phyloP scores from a whole-genome alignment of 2,888 invertebrate species.

The Mayetiola destructor region DNA sequence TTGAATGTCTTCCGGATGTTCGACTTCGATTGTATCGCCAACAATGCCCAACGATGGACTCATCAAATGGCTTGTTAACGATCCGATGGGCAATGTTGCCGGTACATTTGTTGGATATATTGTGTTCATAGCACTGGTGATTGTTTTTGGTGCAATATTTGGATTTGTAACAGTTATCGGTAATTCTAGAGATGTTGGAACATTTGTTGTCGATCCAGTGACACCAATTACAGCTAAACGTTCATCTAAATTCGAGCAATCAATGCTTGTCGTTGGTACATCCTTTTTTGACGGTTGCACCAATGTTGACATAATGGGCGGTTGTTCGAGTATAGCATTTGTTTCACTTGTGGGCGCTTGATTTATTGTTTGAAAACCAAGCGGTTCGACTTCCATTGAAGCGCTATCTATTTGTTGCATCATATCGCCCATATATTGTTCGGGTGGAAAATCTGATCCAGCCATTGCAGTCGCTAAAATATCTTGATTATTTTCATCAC shows the following conservation, averaged over 20 bases:
- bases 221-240: constrained; percentile 46
- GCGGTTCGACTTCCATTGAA: constrained; percentile 17
- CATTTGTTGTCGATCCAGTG: constrained; percentile 35
- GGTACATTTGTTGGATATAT: constrained; percentile 11
- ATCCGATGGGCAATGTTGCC: neutral
- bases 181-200: constrained; percentile 55
- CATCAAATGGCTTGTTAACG: neutral
- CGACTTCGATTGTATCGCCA: constrained; percentile 6
- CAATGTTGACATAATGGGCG: constrained; percentile 64
- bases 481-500: constrained; percentile 43
- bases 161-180: constrained; percentile 67
- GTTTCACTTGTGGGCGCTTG: constrained; percentile 50
- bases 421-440: constrained; percentile 24
- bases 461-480: constrained; percentile 62
- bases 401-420: constrained; percentile 20
- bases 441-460: constrained; percentile 54
- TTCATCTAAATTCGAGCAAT: constrained; percentile 36
- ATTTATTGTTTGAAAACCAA: constrained; percentile 25
- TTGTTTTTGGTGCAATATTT: constrained; percentile 45
- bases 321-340: constrained; percentile 56
- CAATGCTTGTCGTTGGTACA: constrained; percentile 20
- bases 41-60: constrained; percentile 12
- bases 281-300: constrained; percentile 47
- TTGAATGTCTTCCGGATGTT: no score
- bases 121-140: constrained; percentile 19